Evolutionary conservation across 2,113 vertebrate species (phyloP).

Genomic region (Heterotis niloticus): DNA sequence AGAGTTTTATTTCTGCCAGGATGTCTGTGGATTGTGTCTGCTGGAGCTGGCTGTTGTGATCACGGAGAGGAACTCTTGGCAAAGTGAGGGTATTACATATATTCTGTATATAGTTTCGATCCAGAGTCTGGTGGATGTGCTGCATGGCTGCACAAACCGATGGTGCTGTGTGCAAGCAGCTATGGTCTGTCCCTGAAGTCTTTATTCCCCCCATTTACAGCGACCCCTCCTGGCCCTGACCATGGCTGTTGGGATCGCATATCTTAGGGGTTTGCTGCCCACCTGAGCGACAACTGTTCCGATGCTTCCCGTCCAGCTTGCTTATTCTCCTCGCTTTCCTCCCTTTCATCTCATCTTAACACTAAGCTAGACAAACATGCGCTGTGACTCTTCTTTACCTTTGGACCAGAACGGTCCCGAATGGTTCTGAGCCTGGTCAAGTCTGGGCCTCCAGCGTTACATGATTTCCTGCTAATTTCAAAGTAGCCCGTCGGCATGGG

Average conservation of each 20-base stretch:
- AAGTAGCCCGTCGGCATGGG: neutral
- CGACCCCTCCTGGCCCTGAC: neutral
- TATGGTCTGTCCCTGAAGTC: constrained; percentile 28
- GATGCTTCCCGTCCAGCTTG: neutral
- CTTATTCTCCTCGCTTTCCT: neutral
- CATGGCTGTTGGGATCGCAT: neutral
- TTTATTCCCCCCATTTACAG: constrained; percentile 20
- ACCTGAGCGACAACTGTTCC: constrained; percentile 6
- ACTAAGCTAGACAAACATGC: neutral
- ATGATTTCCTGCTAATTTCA: neutral
- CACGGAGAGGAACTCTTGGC: constrained; percentile 15
- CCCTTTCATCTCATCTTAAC: neutral
- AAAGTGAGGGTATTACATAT: neutral
- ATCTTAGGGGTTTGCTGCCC: neutral
- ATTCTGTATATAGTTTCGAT: neutral
- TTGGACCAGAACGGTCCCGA: constrained; percentile 9
- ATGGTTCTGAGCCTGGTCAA: neutral
- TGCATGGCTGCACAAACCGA: constrained; percentile 7
- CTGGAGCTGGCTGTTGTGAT: neutral
- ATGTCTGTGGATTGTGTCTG: neutral
- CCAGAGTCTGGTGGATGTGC: constrained; percentile 14
- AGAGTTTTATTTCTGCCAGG: neutral
- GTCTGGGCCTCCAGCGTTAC: constrained; percentile 14
- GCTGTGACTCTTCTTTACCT: constrained; percentile 10
- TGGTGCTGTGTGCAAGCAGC: constrained; percentile 24